Conservation (phyloP, 2,888 invertebrate species). For the Incurvaria masculella region DNA sequence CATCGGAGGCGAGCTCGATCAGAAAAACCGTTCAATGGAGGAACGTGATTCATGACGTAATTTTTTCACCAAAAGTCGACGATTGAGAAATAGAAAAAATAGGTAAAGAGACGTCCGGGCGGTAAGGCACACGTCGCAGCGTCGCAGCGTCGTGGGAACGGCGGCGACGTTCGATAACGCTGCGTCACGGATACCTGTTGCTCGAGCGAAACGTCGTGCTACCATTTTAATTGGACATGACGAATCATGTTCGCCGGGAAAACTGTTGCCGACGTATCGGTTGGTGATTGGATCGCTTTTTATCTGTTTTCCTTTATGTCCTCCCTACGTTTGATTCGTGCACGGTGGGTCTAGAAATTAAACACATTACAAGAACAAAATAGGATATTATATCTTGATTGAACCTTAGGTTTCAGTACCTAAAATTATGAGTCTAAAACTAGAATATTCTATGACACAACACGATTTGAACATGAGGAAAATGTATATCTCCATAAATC, state of each 20-base stretch:
- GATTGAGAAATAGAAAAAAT: constrained; percentile 40
- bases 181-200: constrained; percentile 9
- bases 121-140: constrained; percentile 41
- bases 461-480: no score
- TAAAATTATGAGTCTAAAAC: no score
- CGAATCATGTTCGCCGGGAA: constrained; percentile 44
- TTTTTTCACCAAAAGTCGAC: constrained; percentile 42
- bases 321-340: no score
- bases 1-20: neutral
- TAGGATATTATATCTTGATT: no score
- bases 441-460: no score
- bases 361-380: no score
- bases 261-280: constrained; percentile 18
- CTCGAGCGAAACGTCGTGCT: constrained; percentile 36
- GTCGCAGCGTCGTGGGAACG: constrained; percentile 37
- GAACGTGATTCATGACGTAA: constrained; percentile 45
- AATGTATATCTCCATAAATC: no score
- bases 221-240: constrained; percentile 45
- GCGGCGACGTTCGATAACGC: constrained; percentile 11
- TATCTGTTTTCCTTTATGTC: no score
- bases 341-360: no score
- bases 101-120: no score
- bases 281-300: no score
- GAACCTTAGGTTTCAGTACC: no score
- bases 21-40: constrained; percentile 33